Evolutionary conservation across 2,888 invertebrate genomes (phyloP).

Genomic region (Nycteola revayana): DNA sequence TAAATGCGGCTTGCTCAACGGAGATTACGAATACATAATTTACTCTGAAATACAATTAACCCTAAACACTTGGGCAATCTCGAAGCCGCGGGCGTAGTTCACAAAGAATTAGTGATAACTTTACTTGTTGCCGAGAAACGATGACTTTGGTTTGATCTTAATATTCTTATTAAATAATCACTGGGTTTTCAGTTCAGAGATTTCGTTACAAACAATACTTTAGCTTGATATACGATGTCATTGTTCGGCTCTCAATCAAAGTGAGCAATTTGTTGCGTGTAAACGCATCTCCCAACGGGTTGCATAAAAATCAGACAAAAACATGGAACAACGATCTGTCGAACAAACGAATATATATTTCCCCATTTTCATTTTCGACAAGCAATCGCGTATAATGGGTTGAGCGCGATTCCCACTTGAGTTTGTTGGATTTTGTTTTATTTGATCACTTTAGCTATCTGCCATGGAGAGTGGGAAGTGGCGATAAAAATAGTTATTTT

Average conservation of each 20-base stretch:
- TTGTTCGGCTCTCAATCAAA: slow-evolving; percentile 52
- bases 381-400: slow-evolving; percentile 76
- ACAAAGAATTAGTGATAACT: slow-evolving; percentile 25
- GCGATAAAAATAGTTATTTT: slow-evolving; percentile 27
- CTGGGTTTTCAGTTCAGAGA: slow-evolving; percentile 11
- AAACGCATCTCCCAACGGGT: slow-evolving; percentile 65
- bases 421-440: slow-evolving; percentile 72
- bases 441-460: slow-evolving; percentile 63
- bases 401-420: slow-evolving; percentile 74
- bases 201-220: slow-evolving; percentile 8
- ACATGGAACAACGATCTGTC: slow-evolving; percentile 54
- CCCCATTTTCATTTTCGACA: slow-evolving; percentile 77
- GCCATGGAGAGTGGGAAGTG: slow-evolving; percentile 42
- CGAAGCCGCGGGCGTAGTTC: slow-evolving; percentile 12
- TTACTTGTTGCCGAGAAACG: slow-evolving; percentile 20
- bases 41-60: slow-evolving; percentile 5
- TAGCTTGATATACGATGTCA: slow-evolving; percentile 17
- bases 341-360: slow-evolving; percentile 73
- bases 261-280: slow-evolving; percentile 69
- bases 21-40: slow-evolving; percentile 2
- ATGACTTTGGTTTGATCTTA: slow-evolving; percentile 18
- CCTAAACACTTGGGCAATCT: slow-evolving; percentile 16
- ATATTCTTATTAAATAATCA: slow-evolving; percentile 7
- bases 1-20: too few relatives aligned
- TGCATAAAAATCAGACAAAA: slow-evolving; percentile 70